phyloP scores from a whole-genome alignment of 2,797 vertebrate genomes.

The Podarcis lilfordi region DNA sequence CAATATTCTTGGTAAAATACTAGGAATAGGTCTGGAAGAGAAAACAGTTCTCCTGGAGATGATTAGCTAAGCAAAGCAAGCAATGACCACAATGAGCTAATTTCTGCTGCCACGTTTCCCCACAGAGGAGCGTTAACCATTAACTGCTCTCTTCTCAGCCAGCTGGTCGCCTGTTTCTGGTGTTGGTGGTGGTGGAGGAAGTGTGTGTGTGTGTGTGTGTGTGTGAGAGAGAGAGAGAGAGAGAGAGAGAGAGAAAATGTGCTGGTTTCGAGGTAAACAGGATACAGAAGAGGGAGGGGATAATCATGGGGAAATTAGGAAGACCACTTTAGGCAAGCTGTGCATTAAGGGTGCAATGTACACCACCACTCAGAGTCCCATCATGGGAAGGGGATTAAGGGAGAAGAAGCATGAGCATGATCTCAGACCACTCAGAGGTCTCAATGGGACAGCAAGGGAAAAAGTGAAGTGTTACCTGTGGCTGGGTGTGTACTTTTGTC shows the following conservation, averaged over 20 bases:
- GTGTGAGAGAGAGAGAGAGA: neutral
- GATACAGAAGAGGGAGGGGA: neutral
- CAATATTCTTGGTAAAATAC: neutral
- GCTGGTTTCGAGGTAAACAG: constrained; percentile 4
- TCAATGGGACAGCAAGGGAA: neutral
- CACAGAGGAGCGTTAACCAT: constrained; percentile 25
- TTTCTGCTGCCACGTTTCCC: constrained; percentile 35
- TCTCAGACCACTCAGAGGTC: neutral
- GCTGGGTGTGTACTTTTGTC: neutral
- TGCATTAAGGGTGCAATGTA: neutral
- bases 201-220: too few relatives aligned
- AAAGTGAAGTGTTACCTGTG: neutral
- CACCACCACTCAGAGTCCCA: neutral
- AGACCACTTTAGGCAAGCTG: neutral
- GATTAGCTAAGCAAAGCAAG: constrained; percentile 24
- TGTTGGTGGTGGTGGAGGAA: too few relatives aligned
- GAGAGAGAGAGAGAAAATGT: neutral
- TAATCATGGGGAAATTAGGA: neutral
- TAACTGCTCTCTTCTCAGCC: constrained; percentile 17
- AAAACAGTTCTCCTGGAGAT: constrained; percentile 20
- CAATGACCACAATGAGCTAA: constrained; percentile 9
- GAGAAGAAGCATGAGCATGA: neutral
- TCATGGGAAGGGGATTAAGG: neutral
- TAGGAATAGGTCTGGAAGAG: neutral
- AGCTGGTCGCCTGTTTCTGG: neutral